Percentiles rank a stretch among this genome's conserved stretches.
phyloP scores from a whole-genome alignment of 1,140 invertebrate genomes.

The Camponotus pennsylvanicus region DNA sequence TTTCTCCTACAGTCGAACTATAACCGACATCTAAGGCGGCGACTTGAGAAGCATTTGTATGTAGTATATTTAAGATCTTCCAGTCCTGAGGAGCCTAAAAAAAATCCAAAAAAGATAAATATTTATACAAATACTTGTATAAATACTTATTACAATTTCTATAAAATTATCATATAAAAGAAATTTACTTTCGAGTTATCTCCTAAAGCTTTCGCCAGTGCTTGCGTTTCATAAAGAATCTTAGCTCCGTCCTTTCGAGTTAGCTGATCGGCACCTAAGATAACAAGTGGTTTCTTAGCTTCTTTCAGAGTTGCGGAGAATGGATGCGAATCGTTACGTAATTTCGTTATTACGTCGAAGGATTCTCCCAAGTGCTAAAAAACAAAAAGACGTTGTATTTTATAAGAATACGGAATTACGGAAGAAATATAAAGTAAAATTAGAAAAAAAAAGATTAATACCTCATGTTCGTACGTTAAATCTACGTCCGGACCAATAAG shows the following conservation, averaged over 20 bases:
- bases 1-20: conserved; percentile 91
- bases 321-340: conserved; percentile 92
- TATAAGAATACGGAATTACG: neutral
- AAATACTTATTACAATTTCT: conserved; percentile 34
- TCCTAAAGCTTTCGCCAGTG: conserved; percentile 88
- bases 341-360: conserved; percentile 90
- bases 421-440: conserved; percentile 41
- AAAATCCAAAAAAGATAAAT: conserved; percentile 52
- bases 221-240: conserved; percentile 91
- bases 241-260: conserved; percentile 92
- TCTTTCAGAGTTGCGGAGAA: conserved; percentile 91
- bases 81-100: conserved; percentile 86
- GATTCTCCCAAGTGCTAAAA: conserved; percentile 94
- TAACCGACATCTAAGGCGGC: conserved; percentile 98
- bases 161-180: conserved; percentile 9
- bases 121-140: neutral
- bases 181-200: conserved; percentile 82
- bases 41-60: conserved; percentile 96
- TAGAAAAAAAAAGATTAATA: conserved; percentile 81
- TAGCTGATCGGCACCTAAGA: conserved; percentile 95
- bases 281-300: conserved; percentile 96
- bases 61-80: conserved; percentile 96
- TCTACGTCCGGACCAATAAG: conserved; percentile 97
- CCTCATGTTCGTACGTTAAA: conserved; percentile 97
- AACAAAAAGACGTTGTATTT: conserved; percentile 60